phyloP scores from a whole-genome alignment of 1,140 invertebrate species.

The Conus ventricosus region DNA sequence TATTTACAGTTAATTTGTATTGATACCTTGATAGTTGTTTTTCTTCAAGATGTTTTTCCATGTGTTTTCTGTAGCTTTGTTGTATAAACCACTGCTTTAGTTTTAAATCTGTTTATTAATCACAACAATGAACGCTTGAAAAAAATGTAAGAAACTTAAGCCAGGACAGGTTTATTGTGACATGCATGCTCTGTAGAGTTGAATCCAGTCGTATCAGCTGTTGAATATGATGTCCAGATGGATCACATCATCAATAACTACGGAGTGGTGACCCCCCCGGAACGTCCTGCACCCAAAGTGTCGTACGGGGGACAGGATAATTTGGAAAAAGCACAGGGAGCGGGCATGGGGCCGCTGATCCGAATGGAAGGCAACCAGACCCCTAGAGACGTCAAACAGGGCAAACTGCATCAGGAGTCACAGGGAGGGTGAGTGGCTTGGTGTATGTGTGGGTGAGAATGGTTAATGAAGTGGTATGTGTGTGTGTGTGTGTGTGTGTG shows the following conservation, averaged over 20 bases:
- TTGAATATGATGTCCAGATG: constrained; percentile 17
- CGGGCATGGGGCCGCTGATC: constrained; percentile 65
- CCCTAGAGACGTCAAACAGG: constrained; percentile 55
- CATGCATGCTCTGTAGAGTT: too few species aligned
- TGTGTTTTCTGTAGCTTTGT: too few species aligned
- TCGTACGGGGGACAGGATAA: constrained; percentile 67
- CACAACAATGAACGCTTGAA: too few species aligned
- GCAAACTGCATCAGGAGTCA: constrained; percentile 65
- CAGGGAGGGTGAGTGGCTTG: constrained; percentile 57
- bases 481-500: constrained; percentile 13
- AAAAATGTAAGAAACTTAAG: too few species aligned
- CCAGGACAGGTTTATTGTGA: too few species aligned
- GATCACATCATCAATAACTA: constrained; percentile 66
- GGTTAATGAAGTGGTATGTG: neutral
- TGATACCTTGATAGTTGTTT: too few species aligned
- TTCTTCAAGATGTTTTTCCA: too few species aligned
- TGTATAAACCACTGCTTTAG: too few species aligned
- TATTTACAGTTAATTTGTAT: too few species aligned
- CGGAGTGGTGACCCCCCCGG: constrained; percentile 54
- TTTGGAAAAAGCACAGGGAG: constrained; percentile 64
- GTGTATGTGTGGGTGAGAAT: neutral
- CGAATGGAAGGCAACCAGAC: constrained; percentile 61
- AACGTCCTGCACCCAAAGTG: constrained; percentile 57
- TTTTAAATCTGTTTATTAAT: too few species aligned
- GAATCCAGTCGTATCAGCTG: too few species aligned